Evolutionary conservation across 1,140 invertebrate genomes (phyloP), one percentile per base, ranked within the genome.

Genomic region (Sinonovacula constricta): DNA sequence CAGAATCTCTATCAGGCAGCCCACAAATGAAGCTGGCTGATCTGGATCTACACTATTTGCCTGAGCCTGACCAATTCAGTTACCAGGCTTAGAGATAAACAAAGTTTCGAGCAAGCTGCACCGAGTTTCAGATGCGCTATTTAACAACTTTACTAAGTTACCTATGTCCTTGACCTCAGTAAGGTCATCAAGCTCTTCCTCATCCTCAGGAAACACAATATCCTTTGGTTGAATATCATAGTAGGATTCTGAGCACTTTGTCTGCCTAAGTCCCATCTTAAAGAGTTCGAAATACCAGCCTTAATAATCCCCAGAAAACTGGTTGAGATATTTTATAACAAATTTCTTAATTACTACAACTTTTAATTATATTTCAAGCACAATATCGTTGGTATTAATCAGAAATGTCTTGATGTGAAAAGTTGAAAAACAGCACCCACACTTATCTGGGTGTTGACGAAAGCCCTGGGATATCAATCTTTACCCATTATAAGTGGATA

Each of bases 141-240:
- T n/a, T n/a, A n/a, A n/a, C n/a, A n/a, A n/a, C n/a, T n/a, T n/a
- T n/a, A n/a, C n/a, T n/a, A n/a, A n/a, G n/a, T n/a, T n/a, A n/a
- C n/a, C n/a, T n/a, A n/a, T n/a, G n/a, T n/a, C n/a, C n/a, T n/a
- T n/a, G n/a, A n/a, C n/a, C n/a, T 67, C 72, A 45, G 66, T 63
- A 76, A 62, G 57, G 59, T 56, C 62, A 67, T 54, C 45, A n/a
- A 45, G 51, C 24, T 67, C 60, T 34, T 31, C 30, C 7, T 54
- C 72, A 67, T 76, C 72, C 45, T 76, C 71, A 39, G 60, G 59
- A 76, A 76, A 76, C 26, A 66, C 15, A 67, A 76, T 76, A 30
- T 76, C 72, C 30, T 49, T 66, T 0, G 72, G 62, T 59, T 76
- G 49, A 56, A 75, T 66, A 67, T 66, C 60, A 57, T 76, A 66